Evolutionary conservation across 2,888 invertebrate genomes (phyloP), one percentile per base, ranked within the genome.

Genomic region (Fabriciana adippe): DNA sequence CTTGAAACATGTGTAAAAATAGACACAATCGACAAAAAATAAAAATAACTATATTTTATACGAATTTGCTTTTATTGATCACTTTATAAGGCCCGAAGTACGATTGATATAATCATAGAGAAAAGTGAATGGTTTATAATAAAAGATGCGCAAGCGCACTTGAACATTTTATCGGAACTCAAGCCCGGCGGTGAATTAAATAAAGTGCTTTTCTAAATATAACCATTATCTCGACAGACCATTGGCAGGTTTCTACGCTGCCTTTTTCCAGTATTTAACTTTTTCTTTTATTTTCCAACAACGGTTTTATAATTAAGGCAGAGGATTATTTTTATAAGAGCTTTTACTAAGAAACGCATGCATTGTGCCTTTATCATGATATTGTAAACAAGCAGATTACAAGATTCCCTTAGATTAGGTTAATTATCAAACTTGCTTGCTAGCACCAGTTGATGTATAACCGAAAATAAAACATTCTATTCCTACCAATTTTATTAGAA

Each of bases 131-230:
- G 86, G 87, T 86, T 84, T 81, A 85, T 88, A 89, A 89, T 89
- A 89, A 87, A 89, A 78, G 85, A 84, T 80, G 84, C 85, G 83
- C 87, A 86, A 82, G 56, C 55, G 55, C 64, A 85, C 82, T 87
- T 84, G 84, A 86, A 82, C 83, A 88, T 90, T 90, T 90, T 90
- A 90, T 90, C 90, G 79, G 83, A 84, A 86, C 87, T 87, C 83
- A 85, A 87, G 88, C 87, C 81, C 79, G 86, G 85, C 89, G 89
- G 88, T 88, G 88, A 85, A 87, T 86, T 90, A 88, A 90, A 90
- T 91, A 90, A 91, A 91, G 90, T 90, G 90, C 86, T 89, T 90
- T 72, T 91, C 91, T 92, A 92, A 89, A 92, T 91, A 92, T 92
- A 92, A 89, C 86, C 88, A 81, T 81, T 92, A 91, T 92, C 91